phyloP scores from a whole-genome alignment of 1,140 invertebrate species.

The Thaumatotibia leucotreta region DNA sequence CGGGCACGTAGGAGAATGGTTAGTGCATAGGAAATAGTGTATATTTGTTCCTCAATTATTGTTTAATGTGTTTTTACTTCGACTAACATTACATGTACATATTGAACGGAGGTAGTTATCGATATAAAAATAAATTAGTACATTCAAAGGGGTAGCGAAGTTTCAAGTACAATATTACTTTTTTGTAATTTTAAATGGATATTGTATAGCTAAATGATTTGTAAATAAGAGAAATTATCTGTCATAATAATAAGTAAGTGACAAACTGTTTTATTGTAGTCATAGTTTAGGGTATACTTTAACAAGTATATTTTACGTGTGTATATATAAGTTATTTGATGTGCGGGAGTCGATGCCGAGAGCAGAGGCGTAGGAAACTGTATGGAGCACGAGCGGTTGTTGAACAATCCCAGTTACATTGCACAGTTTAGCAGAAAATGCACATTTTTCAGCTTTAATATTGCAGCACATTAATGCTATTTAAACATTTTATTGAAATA shows the following conservation, averaged over 20 bases:
- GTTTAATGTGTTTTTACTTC: slow-evolving; percentile 61
- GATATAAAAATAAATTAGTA: slow-evolving; percentile 50
- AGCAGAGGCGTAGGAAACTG: slow-evolving; percentile 17
- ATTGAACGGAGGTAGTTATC: slow-evolving; percentile 39
- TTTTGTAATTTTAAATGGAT: slow-evolving; percentile 64
- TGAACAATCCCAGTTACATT: slow-evolving; percentile 30
- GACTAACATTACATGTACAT: slow-evolving; percentile 66
- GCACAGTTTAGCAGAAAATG: slow-evolving; percentile 54
- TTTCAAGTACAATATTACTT: slow-evolving; percentile 74
- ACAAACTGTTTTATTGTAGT: slow-evolving; percentile 74
- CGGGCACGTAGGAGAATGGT: slow-evolving; percentile 45
- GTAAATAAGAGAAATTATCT: slow-evolving; percentile 75
- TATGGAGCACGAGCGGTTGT: slow-evolving; percentile 12
- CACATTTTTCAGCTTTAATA: slow-evolving; percentile 70
- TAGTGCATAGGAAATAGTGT: slow-evolving; percentile 63
- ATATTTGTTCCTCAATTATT: slow-evolving; percentile 68
- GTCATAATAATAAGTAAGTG: slow-evolving; percentile 72
- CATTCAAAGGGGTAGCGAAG: slow-evolving; percentile 66
- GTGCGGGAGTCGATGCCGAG: slow-evolving; percentile 30
- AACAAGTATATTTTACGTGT: slow-evolving; percentile 49
- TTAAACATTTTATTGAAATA: slow-evolving; percentile 33
- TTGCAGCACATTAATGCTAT: slow-evolving; percentile 56
- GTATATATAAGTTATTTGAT: slow-evolving; percentile 59
- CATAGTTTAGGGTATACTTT: slow-evolving; percentile 67
- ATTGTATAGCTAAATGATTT: slow-evolving; percentile 67